Conservation (phyloP, 2,888 invertebrate species). For the Caenorhabditis japonica region DNA sequence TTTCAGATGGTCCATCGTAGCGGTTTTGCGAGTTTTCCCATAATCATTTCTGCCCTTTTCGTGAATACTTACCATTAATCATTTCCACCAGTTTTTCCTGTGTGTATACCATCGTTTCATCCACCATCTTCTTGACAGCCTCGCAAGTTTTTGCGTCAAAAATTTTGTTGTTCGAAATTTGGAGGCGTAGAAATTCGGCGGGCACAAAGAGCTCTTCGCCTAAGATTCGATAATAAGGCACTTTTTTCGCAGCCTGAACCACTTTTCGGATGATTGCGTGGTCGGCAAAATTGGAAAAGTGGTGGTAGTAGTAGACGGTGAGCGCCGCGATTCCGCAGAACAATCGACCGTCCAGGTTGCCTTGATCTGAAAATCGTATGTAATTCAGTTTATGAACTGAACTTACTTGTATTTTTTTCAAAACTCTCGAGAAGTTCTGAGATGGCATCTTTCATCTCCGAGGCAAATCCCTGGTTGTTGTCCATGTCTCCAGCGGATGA, state of each 20-base stretch:
- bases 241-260: conserved; percentile 57
- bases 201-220: conserved; percentile 22
- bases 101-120: background rate
- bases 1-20: no score
- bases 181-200: conserved; percentile 17
- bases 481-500: conserved; percentile 32
- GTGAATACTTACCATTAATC: no score
- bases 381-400: background rate
- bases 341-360: background rate
- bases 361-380: conserved; percentile 6
- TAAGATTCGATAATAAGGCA: conserved; percentile 18
- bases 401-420: conserved; percentile 10
- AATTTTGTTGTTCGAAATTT: conserved; percentile 17
- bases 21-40: no score
- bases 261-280: conserved; percentile 56
- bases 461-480: conserved; percentile 24
- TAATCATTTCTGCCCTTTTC: no score
- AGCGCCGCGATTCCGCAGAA: conserved; percentile 55
- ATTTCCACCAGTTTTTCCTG: conserved; percentile 7
- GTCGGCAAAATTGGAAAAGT: conserved; percentile 56
- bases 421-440: conserved; percentile 2
- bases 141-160: conserved; percentile 4
- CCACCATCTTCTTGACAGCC: background rate
- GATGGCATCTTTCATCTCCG: conserved; percentile 13
- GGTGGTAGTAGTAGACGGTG: conserved; percentile 64